Evolutionary conservation across 2,113 vertebrate species (phyloP).

Genomic region (Xiphias gladius): DNA sequence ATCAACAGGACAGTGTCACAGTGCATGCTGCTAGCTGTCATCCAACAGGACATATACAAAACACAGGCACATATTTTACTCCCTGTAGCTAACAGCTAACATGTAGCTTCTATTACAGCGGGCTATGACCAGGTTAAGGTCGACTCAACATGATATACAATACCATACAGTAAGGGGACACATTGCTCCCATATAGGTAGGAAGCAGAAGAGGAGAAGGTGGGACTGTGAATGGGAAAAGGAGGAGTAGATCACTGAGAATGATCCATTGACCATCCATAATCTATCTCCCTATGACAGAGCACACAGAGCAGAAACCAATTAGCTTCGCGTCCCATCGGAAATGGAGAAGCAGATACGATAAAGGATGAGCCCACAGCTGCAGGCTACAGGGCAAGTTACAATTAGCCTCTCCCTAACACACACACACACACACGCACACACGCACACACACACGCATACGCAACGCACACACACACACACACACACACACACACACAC

Average conservation of each 20-base stretch:
- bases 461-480: constrained; percentile 19
- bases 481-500: constrained; percentile 37
- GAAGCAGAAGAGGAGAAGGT: constrained; percentile 1
- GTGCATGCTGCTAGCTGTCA: constrained; percentile 35
- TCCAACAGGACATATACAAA: constrained; percentile 24
- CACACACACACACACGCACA: constrained; percentile 40
- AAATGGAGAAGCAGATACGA: constrained; percentile 73
- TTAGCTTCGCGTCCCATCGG: constrained; percentile 74
- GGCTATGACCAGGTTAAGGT: not conserved
- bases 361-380: constrained; percentile 69
- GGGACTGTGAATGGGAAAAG: constrained; percentile 2
- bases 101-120: not conserved
- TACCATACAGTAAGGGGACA: not conserved
- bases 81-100: constrained; percentile 28
- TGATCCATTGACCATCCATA: constrained; percentile 60
- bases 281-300: constrained; percentile 74
- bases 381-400: constrained; percentile 70
- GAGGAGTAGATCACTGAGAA: constrained; percentile 43
- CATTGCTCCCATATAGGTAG: not conserved
- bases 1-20: constrained; percentile 49
- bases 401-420: constrained; percentile 74
- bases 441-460: constrained; percentile 41
- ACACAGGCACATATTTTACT: constrained; percentile 20
- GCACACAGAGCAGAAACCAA: constrained; percentile 73
- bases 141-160: not conserved